These are phyloP conservation scores for Oreonectes daqikongensis DNA, from an alignment of 2,797 vertebrate species.

Conservation along the genomic window DNA sequence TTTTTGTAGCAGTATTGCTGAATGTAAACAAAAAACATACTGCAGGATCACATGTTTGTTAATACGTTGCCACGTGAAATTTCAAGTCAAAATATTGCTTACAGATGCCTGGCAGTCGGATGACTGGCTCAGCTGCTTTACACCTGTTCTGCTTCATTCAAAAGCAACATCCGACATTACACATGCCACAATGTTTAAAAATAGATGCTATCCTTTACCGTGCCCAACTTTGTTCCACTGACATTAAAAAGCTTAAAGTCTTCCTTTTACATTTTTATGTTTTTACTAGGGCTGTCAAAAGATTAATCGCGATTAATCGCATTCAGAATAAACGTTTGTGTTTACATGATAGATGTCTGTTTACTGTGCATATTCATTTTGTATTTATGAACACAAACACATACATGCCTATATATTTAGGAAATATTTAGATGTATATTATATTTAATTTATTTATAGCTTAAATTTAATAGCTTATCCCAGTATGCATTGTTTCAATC, in stretches of 20 bases:
- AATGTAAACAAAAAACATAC: neutral
- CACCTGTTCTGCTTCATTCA: slow-evolving; percentile 46
- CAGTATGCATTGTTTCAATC: neutral
- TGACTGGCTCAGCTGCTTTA: slow-evolving; percentile 11
- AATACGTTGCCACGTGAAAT: neutral
- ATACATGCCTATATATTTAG: too few species aligned
- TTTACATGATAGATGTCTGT: too few species aligned
- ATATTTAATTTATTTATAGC: too few species aligned
- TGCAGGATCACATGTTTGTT: neutral
- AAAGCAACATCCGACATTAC: neutral
- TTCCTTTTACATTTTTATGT: too few species aligned
- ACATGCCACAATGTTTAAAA: slow-evolving; percentile 43
- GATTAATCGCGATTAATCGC: too few species aligned
- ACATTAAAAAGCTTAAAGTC: neutral
- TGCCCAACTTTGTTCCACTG: neutral
- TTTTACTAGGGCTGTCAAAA: too few species aligned
- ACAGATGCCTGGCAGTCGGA: slow-evolving; percentile 35
- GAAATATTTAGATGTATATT: too few species aligned
- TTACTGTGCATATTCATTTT: too few species aligned
- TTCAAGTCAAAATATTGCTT: slow-evolving; percentile 32
- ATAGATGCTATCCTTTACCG: slow-evolving; percentile 35
- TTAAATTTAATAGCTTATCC: neutral
- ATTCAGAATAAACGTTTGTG: too few species aligned
- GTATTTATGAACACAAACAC: too few species aligned
- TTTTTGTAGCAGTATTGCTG: neutral